Evolutionary conservation across 2,113 vertebrate genomes (phyloP).

Genomic region (Boleophthalmus pectinirostris): DNA sequence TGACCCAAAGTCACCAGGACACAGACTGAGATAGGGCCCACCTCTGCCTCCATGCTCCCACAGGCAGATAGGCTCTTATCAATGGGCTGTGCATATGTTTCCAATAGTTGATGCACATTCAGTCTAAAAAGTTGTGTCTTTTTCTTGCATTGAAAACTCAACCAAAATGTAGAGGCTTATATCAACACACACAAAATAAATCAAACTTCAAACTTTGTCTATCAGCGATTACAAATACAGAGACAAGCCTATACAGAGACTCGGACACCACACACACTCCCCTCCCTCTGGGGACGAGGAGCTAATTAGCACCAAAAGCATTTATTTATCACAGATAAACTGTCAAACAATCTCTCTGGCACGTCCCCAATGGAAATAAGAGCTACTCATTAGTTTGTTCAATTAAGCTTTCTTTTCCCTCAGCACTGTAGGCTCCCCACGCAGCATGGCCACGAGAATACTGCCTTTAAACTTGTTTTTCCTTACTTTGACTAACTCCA

Average conservation of each 20-base stretch:
- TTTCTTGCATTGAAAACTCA: not conserved
- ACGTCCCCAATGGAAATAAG: conserved; percentile 75
- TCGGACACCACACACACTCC: conserved; percentile 69
- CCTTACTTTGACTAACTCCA: conserved; percentile 30
- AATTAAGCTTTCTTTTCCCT: conserved; percentile 78
- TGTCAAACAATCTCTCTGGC: conserved; percentile 80
- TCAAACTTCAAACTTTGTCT: conserved; percentile 3
- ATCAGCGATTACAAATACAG: conserved; percentile 31
- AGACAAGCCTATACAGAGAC: conserved; percentile 39
- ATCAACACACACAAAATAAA: not conserved
- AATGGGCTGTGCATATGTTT: conserved; percentile 44
- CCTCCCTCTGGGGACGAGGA: conserved; percentile 64
- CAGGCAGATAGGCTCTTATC: conserved; percentile 71
- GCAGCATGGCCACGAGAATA: conserved; percentile 38
- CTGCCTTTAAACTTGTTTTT: conserved; percentile 57
- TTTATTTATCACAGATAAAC: conserved; percentile 84
- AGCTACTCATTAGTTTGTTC: conserved; percentile 81
- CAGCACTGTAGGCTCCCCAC: conserved; percentile 52
- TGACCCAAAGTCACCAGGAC: conserved; percentile 38
- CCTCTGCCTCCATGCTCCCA: conserved; percentile 64
- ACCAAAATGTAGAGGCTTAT: not conserved
- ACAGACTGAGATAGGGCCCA: conserved; percentile 61
- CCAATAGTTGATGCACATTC: conserved; percentile 11
- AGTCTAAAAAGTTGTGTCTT: not conserved
- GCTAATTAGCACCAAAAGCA: conserved; percentile 80